Evolutionary conservation across 2,888 invertebrate genomes (phyloP), one percentile per base, ranked within the genome.

Genomic region (Heteromyza rotundicornis): DNA sequence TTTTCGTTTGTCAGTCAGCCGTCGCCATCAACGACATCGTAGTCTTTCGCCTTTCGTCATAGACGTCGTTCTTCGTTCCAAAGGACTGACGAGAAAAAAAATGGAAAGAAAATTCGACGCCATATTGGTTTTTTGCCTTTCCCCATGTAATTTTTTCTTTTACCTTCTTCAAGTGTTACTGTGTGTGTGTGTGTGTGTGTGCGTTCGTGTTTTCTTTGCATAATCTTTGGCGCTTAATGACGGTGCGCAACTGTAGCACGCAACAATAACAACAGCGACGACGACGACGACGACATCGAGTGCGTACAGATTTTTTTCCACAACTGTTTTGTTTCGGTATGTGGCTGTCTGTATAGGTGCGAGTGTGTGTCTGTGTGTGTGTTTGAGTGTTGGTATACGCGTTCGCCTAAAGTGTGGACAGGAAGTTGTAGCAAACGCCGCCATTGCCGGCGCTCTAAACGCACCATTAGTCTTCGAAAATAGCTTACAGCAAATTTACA

Each of bases 391-490:
- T n/a, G n/a, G n/a, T n/a, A n/a, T n/a, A n/a, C n/a, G n/a, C n/a
- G n/a, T n/a, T n/a, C n/a, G n/a, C n/a, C n/a, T 44, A 5, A 3
- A n/a, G 14, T 44, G 44, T 44, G 14, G 17, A 44, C n/a, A 12
- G 14, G 14, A 16, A 44, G 22, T 17, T n/a, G n/a, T n/a, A n/a
- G n/a, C n/a, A n/a, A n/a, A 8, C 24, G 27, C 52, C 17, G 40
- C 14, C 40, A 3, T n/a, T 40, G n/a, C 40, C 40, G 7, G 47
- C 49, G 0, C 23, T n/a, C 73, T 70, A 70, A 77, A 75, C 74
- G 74, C 76, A 67, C 74, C 76, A 76, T 76, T 76, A 76, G 77
- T 74, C 75, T 75, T 75, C 71, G 71, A 74, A 75, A 76, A 76
- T 76, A 71, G 76, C 76, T 76, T 74, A 68, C 67, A 75, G 75